These are phyloP conservation scores for Ophion costatus DNA, from an alignment of 2,888 invertebrate species.

Conservation along the genomic window DNA sequence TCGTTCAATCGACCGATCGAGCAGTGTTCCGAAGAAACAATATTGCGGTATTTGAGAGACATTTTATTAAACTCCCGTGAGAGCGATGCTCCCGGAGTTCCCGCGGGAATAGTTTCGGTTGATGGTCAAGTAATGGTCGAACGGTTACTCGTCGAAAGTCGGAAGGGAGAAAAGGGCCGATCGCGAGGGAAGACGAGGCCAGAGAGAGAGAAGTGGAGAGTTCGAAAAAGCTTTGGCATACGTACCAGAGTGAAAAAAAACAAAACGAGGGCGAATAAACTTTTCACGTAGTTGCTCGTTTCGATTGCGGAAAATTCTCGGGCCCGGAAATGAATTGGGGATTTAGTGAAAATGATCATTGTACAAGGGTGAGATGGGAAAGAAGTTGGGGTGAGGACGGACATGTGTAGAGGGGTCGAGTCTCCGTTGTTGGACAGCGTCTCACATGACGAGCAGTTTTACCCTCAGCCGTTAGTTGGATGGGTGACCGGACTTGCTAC, in stretches of 20 bases:
- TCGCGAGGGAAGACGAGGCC: constrained; percentile 63
- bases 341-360: not conserved
- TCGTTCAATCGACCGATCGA: constrained; percentile 20
- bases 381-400: too few species aligned
- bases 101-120: constrained; percentile 35
- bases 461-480: too few species aligned
- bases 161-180: constrained; percentile 38
- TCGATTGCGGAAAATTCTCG: not conserved
- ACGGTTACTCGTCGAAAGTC: constrained; percentile 53
- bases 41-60: constrained; percentile 80
- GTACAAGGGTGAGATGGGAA: too few species aligned
- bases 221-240: constrained; percentile 30
- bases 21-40: constrained; percentile 73
- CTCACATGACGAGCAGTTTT: too few species aligned
- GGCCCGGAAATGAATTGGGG: not conserved
- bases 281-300: constrained; percentile 66
- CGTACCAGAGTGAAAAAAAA: constrained; percentile 29
- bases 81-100: constrained; percentile 71
- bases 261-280: constrained; percentile 31
- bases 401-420: too few species aligned
- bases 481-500: too few species aligned
- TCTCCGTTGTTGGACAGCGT: too few species aligned
- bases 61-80: constrained; percentile 81
- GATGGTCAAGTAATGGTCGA: constrained; percentile 46
- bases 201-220: constrained; percentile 36